phyloP scores from a whole-genome alignment of 2,888 invertebrate species.

The Spicauda simplicius region DNA sequence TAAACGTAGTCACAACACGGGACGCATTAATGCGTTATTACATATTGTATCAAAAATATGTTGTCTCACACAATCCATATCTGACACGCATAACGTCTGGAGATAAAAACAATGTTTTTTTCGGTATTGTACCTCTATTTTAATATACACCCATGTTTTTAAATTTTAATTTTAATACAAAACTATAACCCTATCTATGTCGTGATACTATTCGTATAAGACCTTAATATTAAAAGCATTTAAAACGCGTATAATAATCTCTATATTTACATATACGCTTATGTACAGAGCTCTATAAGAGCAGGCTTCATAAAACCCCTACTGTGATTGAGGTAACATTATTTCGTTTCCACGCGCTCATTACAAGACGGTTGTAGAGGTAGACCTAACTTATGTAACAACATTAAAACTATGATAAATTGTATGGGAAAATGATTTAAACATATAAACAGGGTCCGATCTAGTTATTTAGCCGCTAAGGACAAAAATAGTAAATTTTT shows the following conservation, averaged over 20 bases:
- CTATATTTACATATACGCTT: conserved; percentile 37
- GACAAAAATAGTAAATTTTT: too few relatives aligned
- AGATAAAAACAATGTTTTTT: too few relatives aligned
- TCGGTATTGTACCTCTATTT: neutral
- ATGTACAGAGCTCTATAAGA: conserved; percentile 59
- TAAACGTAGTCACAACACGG: too few relatives aligned
- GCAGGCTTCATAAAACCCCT: conserved; percentile 47
- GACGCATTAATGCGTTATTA: too few relatives aligned
- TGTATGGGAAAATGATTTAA: neutral
- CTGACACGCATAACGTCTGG: too few relatives aligned
- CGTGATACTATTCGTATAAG: neutral
- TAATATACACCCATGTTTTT: neutral
- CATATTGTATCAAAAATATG: too few relatives aligned
- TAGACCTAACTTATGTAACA: conserved; percentile 15
- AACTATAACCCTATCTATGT: neutral
- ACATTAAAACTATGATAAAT: neutral
- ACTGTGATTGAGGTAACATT: conserved; percentile 39
- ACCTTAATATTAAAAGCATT: conserved; percentile 20
- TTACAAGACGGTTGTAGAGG: conserved; percentile 3
- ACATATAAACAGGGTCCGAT: too few relatives aligned
- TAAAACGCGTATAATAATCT: neutral
- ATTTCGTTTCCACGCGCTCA: conserved; percentile 27
- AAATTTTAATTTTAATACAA: neutral
- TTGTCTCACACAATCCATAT: too few relatives aligned
- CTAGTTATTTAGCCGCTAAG: too few relatives aligned